Conservation (phyloP, 2,113 vertebrate species). For the Mormyrus lacerda region DNA sequence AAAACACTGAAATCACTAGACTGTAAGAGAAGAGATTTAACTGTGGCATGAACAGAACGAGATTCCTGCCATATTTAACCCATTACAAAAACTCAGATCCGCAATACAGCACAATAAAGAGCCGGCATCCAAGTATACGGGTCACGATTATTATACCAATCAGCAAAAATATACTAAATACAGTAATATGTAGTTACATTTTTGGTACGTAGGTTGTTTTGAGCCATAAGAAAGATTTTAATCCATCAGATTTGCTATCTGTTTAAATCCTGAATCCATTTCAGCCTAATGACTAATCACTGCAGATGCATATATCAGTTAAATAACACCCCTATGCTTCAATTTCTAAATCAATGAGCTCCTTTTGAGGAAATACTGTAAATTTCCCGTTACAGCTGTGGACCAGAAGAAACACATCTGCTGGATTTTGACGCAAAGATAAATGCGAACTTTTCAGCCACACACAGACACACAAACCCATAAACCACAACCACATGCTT, state of each 20-base stretch:
- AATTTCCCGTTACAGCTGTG: background rate
- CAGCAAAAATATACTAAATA: background rate
- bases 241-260: background rate
- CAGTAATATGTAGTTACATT: background rate
- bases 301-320: background rate
- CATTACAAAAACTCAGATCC: background rate
- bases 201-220: background rate
- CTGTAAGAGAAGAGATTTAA: background rate
- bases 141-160: background rate
- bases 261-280: background rate
- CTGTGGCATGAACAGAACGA: background rate
- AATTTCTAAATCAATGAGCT: background rate
- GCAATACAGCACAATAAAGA: background rate
- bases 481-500: constrained; percentile 11
- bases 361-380: background rate
- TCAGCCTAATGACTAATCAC: background rate
- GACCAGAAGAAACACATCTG: background rate
- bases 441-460: background rate
- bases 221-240: background rate
- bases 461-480: constrained; percentile 14
- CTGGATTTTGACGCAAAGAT: background rate
- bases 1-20: background rate
- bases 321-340: background rate
- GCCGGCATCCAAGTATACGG: background rate
- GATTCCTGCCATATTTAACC: background rate